Base-by-base conservation (phyloP, 2,888 invertebrate species). In the Lypha dubia region DNA sequence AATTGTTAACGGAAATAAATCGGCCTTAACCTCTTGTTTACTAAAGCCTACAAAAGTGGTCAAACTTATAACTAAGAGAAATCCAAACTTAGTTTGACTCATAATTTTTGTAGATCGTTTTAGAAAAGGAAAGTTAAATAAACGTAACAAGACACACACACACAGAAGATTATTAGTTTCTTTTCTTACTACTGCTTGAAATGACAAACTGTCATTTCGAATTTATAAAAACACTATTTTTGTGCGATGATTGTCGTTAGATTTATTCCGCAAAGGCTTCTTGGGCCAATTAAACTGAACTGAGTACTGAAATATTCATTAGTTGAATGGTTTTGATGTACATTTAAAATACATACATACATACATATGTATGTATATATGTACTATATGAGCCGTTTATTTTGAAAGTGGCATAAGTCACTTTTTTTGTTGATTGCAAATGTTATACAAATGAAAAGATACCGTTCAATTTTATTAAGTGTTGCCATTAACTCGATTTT, bases 1-100 rank as follows among this genome's bases (percentile, higher is more conserved):
- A 13, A 92, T 90, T 58, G 92, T 89, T 44, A 92, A 38, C 3
- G 91, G 91, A 88, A 91, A 92, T 7, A 88, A 63, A 56, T 90
- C 88, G 56, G 83, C 79, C 70, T 85, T 80, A 20, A 84, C 77
- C 13, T 73, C 63, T 13, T 76, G 65, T 17, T 56, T 17, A 68
- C 17, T 74, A 20, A 65, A 65, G 22, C 49, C 51, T 15, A 51
- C 0, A 44, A 77, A 15, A 24, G n/a, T 35, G 4, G 70, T 41
- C 58, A 80, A 67, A 62, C 51, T 41, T 44, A 74, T n/a, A 28
- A 74, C n/a, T n/a, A n/a, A 35, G 3, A 77, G 32, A 60, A 79
- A 77, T 35, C 51, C 22, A 24, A 56, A 65, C 9, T 11, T 9
- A 2, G 44, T 68, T n/a, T 58, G 15, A 65, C 11, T n/a, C 22